phyloP scores from a whole-genome alignment of 2,113 vertebrate genomes.

The Cepphus grylle region DNA sequence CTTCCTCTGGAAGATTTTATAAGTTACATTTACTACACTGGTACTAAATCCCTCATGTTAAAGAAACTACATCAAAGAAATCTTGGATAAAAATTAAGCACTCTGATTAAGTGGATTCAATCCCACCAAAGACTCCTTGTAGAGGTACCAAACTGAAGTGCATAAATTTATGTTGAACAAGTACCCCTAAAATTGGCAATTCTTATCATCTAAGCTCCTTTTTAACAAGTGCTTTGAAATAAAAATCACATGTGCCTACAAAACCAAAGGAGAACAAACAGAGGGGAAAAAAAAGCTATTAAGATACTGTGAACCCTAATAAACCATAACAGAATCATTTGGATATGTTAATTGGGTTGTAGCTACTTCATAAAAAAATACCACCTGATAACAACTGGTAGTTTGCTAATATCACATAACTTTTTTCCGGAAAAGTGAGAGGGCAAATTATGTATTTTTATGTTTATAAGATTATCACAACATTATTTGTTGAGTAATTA shows the following conservation, averaged over 20 bases:
- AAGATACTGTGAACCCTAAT: background rate
- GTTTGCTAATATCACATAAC: background rate
- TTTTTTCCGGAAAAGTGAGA: background rate
- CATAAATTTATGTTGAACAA: background rate
- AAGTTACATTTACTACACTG: background rate
- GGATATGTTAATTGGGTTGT: background rate
- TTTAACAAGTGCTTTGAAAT: background rate
- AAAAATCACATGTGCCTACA: background rate
- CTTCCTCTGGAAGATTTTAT: background rate
- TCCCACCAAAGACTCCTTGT: background rate
- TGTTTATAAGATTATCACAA: background rate
- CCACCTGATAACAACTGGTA: background rate
- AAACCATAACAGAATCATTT: background rate
- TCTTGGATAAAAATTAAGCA: background rate
- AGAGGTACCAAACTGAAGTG: background rate
- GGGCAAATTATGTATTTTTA: background rate
- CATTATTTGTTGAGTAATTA: background rate
- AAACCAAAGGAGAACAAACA: background rate
- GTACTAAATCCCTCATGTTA: accelerated
- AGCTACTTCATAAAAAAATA: background rate
- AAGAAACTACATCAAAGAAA: background rate
- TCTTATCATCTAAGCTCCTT: background rate
- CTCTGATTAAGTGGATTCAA: background rate
- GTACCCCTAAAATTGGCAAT: background rate
- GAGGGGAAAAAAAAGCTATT: background rate